These are phyloP conservation scores for Microtus ochrogaster DNA, from an alignment of 2,113 vertebrate genomes.

Conservation along the genomic window DNA sequence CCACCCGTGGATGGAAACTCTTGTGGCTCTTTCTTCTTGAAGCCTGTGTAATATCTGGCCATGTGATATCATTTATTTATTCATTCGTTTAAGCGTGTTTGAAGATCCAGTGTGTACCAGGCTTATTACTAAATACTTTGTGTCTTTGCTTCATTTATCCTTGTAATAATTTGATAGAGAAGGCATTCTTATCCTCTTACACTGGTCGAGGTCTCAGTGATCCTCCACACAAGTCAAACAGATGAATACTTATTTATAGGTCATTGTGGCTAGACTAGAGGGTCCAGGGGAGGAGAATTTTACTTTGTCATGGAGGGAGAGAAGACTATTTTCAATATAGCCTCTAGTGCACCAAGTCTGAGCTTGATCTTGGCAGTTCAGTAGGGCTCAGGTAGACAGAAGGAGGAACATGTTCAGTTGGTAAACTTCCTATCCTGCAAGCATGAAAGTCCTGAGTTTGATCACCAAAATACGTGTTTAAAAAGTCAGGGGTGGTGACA, in stretches of 20 bases:
- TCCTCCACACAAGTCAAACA: background rate
- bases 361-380: background rate
- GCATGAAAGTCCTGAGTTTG: background rate
- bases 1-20: background rate
- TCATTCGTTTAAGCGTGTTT: background rate
- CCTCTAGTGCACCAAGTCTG: background rate
- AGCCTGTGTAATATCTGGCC: background rate
- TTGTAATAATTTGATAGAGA: background rate
- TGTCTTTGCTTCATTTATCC: background rate
- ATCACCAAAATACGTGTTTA: background rate
- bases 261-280: background rate
- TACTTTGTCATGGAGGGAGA: background rate
- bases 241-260: background rate
- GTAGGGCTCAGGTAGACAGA: background rate
- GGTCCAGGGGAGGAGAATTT: background rate
- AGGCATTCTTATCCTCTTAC: background rate
- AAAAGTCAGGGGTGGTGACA: background rate
- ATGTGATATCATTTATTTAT: background rate
- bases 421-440: background rate
- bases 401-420: background rate
- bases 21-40: background rate
- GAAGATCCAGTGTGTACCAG: background rate
- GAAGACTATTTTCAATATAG: background rate
- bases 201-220: background rate
- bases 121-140: background rate